Evolutionary conservation across 2,113 vertebrate species (phyloP).

Genomic region (Nothoprocta pentlandii): DNA sequence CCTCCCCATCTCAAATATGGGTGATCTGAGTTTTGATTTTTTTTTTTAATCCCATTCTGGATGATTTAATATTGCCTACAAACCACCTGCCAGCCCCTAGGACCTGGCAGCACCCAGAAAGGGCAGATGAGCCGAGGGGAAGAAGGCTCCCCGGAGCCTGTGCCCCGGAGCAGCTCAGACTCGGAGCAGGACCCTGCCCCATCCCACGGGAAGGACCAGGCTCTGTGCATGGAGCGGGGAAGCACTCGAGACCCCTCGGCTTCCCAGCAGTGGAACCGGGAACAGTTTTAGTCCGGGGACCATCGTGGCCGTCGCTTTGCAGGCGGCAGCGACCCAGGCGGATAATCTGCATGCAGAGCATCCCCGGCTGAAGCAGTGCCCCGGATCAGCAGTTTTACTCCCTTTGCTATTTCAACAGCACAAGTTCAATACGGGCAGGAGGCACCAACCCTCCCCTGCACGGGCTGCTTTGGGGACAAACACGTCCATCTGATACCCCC

Average conservation of each 20-base stretch:
- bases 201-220: fast-evolving
- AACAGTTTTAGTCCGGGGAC: background rate
- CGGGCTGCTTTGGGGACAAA: background rate
- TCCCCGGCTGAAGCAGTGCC: background rate
- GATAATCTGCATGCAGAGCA: background rate
- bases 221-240: background rate
- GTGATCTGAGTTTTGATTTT: background rate
- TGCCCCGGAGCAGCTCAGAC: background rate
- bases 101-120: background rate
- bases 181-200: background rate
- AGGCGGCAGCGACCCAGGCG: background rate
- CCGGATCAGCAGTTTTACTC: background rate
- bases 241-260: background rate
- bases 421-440: background rate
- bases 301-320: background rate
- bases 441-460: fast-evolving
- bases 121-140: background rate
- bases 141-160: background rate
- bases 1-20: background rate
- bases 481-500: background rate
- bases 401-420: background rate
- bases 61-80: background rate
- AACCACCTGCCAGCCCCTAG: background rate
- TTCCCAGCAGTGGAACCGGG: background rate
- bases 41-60: background rate